Evolutionary conservation across 1,140 invertebrate genomes (phyloP), one percentile per base, ranked within the genome.

Genomic region (Nebria ingens): DNA sequence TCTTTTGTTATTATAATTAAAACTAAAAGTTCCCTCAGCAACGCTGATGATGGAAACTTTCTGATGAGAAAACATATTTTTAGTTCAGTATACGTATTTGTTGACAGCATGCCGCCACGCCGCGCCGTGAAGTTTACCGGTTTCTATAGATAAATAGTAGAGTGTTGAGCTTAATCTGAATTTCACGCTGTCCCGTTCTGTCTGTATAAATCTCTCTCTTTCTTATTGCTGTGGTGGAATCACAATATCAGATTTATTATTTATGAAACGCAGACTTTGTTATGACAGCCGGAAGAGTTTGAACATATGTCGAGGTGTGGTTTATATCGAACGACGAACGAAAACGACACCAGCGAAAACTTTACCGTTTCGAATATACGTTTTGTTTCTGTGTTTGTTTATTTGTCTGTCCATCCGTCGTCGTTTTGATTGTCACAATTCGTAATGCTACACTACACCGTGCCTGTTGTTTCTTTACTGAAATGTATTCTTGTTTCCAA

Each of bases 1-100:
- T 45, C 40, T 17, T 45, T 45, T 45, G 40, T 45, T 45, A 45
- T 45, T 45, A 45, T 45, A 45, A 45, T 45, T 45, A 45, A 45
- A 45, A 45, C 40, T 17, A 17, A 45, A 45, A 45, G 40, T 45
- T 45, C 40, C 15, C 6, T 11, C 3, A 12, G 15, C 40, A 6
- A 17, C 17, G 9, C 9, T 45, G 9, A 17, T 17, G 15, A 6
- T 12, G 15, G 17, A 45, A 45, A 17, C 17, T 45, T 17, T 45
- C 40, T 45, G 40, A 45, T 45, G 40, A 45, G 40, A 17, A n/a
- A 45, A 45, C 40, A 45, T 45, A 45, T 45, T 45, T 45, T 45
- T 17, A 17, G 9, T 45, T 45, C 40, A 17, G n/a, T n/a, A 17
- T 12, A 11, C 40, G 40, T 17, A 45, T 45, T 45, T 45, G 40